Evolutionary conservation across 2,888 invertebrate genomes (phyloP).

Genomic region (Unio pictorum): DNA sequence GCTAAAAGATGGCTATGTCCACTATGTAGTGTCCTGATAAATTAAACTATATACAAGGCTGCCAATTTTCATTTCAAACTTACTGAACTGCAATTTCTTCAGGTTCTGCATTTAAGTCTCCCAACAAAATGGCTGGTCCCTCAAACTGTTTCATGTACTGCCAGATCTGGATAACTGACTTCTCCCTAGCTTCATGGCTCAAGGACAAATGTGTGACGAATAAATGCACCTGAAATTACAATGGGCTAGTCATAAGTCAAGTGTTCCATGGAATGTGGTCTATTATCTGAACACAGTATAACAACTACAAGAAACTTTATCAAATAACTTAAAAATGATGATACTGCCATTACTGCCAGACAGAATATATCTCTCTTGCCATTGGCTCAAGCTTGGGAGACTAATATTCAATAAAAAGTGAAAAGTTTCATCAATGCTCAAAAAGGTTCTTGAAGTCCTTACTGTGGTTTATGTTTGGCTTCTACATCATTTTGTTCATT

Average conservation of each 20-base stretch:
- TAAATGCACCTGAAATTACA: constrained; percentile 45
- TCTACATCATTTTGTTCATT: too few relatives aligned
- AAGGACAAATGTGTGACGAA: constrained; percentile 60
- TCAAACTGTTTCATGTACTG: constrained; percentile 33
- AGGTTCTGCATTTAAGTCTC: constrained; percentile 61
- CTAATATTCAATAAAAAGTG: too few relatives aligned
- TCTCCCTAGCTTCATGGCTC: constrained; percentile 58
- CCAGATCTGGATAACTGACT: constrained; percentile 50
- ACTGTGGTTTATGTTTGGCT: too few relatives aligned
- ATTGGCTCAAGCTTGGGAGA: too few relatives aligned
- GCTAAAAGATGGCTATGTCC: too few relatives aligned
- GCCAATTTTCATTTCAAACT: constrained; percentile 1
- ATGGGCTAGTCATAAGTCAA: background rate
- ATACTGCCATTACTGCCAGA: background rate
- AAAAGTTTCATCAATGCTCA: too few relatives aligned
- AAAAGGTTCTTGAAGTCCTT: too few relatives aligned
- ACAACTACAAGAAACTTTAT: too few relatives aligned
- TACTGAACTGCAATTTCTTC: constrained; percentile 56
- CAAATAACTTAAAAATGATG: constrained; percentile 1
- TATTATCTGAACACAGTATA: too few relatives aligned
- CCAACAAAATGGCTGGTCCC: constrained; percentile 50
- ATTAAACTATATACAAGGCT: too few relatives aligned
- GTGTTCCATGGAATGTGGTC: background rate
- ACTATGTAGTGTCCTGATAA: too few relatives aligned
- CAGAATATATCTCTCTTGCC: background rate